Percentiles rank a stretch among this genome's conserved stretches.
Evolutionary conservation across 2,888 invertebrate species (phyloP).

Genomic region (Acronicta alni): DNA sequence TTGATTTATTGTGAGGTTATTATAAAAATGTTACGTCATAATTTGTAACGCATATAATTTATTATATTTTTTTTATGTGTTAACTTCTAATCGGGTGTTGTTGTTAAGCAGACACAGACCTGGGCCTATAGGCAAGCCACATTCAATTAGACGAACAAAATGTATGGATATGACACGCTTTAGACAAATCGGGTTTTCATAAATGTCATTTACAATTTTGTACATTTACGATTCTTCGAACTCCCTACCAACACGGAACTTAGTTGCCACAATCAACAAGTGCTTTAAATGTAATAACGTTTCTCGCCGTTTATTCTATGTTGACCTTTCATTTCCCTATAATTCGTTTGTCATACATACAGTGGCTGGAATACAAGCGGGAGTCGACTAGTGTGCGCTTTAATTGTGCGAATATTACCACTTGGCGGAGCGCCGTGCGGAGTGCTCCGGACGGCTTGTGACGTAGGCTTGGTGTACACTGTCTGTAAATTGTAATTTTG

Average conservation of each 20-base stretch:
- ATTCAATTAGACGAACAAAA: too few relatives aligned
- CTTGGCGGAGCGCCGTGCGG: conserved; percentile 44
- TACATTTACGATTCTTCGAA: neutral
- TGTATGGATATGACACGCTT: too few relatives aligned
- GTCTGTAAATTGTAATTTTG: too few relatives aligned
- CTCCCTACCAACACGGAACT: neutral
- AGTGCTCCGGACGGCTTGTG: conserved; percentile 21
- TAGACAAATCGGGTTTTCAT: too few relatives aligned
- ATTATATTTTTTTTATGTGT: neutral
- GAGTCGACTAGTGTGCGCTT: conserved; percentile 39
- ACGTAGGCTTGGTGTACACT: conserved; percentile 21
- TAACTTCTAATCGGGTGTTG: neutral
- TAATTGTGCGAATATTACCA: conserved; percentile 70
- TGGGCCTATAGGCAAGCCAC: too few relatives aligned
- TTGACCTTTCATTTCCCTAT: conserved; percentile 11
- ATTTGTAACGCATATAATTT: conserved; percentile 5
- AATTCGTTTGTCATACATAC: conserved; percentile 13
- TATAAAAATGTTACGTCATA: conserved; percentile 35
- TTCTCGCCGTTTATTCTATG: conserved; percentile 1
- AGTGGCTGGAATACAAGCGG: conserved; percentile 11
- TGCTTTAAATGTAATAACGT: neutral
- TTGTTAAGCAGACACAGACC: too few relatives aligned
- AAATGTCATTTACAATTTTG: too few relatives aligned
- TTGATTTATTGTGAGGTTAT: conserved; percentile 69
- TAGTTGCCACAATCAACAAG: neutral